These are phyloP conservation scores for Tangara arthus DNA, from an alignment of 2,797 vertebrate genomes.

Conservation along the genomic window DNA sequence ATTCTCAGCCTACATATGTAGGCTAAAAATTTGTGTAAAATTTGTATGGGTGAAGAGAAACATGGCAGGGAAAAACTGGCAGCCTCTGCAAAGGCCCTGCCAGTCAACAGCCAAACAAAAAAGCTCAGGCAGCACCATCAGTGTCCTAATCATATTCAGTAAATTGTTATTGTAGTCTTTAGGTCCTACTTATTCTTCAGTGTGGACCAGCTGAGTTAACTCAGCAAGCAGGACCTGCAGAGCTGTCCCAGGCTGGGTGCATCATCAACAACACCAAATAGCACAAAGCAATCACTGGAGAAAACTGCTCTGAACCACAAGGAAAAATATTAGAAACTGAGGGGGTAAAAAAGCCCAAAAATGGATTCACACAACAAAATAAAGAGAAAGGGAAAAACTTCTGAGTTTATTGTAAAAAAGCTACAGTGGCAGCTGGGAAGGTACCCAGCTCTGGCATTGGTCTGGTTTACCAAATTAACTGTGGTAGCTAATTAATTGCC, in stretches of 20 bases:
- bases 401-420: background rate
- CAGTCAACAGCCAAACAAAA: background rate
- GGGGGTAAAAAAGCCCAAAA: rapidly evolving
- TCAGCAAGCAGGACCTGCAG: background rate
- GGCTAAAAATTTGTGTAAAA: background rate
- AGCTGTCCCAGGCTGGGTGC: background rate
- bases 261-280: rapidly evolving
- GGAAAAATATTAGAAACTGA: background rate
- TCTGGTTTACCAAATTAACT: background rate
- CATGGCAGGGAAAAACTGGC: rapidly evolving
- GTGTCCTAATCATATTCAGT: background rate
- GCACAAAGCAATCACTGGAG: background rate
- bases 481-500: background rate
- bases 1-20: background rate
- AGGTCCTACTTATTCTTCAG: background rate
- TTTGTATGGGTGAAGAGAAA: background rate
- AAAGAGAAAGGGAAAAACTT: background rate
- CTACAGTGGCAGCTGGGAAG: background rate
- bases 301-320: background rate
- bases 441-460: background rate
- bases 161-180: background rate
- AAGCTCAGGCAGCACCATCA: background rate
- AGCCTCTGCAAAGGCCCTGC: background rate
- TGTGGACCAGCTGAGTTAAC: background rate
- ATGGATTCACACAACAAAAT: background rate